These are phyloP conservation scores for Eupeodes luniger DNA, from an alignment of 2,888 invertebrate genomes.

Conservation along the genomic window DNA sequence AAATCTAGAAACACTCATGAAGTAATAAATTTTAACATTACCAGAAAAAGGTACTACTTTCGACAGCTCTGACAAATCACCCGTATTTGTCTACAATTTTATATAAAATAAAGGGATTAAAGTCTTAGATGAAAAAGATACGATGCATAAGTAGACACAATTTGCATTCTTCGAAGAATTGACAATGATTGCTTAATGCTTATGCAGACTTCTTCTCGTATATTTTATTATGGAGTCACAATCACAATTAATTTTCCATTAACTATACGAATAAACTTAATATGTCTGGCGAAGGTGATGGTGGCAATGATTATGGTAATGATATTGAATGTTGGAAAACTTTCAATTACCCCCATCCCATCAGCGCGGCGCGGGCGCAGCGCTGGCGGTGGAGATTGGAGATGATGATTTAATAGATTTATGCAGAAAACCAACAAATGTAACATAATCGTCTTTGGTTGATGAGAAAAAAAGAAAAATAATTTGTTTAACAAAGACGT, in stretches of 20 bases:
- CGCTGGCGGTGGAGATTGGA: neutral
- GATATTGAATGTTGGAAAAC: constrained; percentile 20
- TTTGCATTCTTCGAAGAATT: neutral
- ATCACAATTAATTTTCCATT: constrained; percentile 34
- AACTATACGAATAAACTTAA: neutral
- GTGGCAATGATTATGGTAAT: constrained; percentile 32
- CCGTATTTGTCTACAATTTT: neutral
- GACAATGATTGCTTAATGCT: constrained; percentile 5
- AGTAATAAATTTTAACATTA: neutral
- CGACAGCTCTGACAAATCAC: neutral
- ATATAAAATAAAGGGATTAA: constrained; percentile 5
- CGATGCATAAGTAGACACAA: neutral
- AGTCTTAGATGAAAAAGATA: constrained; percentile 15
- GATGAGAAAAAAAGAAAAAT: too few species aligned
- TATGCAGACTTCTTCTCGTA: too few species aligned
- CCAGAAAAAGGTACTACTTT: neutral
- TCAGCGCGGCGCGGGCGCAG: too few species aligned
- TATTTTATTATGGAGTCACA: neutral
- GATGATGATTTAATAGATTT: neutral
- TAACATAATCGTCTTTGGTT: too few species aligned
- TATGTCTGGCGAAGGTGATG: constrained; percentile 18
- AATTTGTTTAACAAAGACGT: too few species aligned
- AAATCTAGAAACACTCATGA: too few species aligned
- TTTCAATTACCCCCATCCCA: constrained; percentile 6
- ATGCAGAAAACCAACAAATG: too few species aligned